These are phyloP conservation scores for Liasis olivaceus DNA, from an alignment of 2,797 vertebrate species.

Conservation along the genomic window DNA sequence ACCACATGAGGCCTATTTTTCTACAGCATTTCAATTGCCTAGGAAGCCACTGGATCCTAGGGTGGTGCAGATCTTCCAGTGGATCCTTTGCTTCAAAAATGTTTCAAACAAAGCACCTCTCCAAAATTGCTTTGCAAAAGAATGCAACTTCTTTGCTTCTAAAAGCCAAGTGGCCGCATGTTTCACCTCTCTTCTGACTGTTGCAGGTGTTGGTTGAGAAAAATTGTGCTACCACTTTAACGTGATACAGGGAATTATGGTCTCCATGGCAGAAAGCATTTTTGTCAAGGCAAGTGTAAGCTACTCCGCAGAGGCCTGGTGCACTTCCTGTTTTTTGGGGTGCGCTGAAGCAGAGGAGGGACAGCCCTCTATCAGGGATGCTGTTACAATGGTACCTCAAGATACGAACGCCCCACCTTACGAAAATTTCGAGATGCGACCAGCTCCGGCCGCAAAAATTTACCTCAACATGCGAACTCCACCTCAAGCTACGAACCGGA, in stretches of 20 bases:
- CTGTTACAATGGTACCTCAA: too few relatives aligned
- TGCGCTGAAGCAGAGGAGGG: neutral
- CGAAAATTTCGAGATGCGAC: too few relatives aligned
- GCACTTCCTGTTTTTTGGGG: neutral
- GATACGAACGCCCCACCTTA: too few relatives aligned
- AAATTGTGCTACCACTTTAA: neutral
- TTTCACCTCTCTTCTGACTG: neutral
- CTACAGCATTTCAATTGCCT: neutral
- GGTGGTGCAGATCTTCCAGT: neutral
- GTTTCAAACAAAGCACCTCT: neutral
- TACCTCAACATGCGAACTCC: too few relatives aligned
- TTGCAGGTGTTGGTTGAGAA: neutral
- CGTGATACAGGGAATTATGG: neutral
- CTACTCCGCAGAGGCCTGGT: neutral
- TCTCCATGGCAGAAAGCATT: neutral
- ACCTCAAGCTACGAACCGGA: too few relatives aligned
- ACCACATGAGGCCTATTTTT: neutral
- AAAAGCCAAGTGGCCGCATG: neutral
- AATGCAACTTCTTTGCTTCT: neutral
- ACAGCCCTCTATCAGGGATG: neutral
- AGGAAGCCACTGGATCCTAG: neutral
- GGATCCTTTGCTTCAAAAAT: neutral
- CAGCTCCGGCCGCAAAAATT: too few relatives aligned
- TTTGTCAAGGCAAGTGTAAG: neutral
- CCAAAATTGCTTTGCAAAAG: neutral